These are phyloP conservation scores for Ailuropoda melanoleuca DNA, from an alignment of 2,113 vertebrate genomes.

Conservation along the genomic window DNA sequence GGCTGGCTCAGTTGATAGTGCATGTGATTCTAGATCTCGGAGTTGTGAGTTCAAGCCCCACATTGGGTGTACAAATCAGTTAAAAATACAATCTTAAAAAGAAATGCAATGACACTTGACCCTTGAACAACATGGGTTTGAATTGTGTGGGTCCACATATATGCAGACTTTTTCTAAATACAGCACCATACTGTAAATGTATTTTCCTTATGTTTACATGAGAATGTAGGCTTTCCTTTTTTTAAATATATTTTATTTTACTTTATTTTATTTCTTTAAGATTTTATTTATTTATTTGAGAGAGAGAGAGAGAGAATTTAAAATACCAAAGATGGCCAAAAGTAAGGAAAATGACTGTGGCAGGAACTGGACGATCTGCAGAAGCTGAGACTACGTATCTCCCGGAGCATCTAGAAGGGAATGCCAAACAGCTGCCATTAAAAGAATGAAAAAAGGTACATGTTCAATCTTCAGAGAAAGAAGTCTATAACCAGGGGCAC, in stretches of 20 bases:
- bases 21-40: neutral
- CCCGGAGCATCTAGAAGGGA: neutral
- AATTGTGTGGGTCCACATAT: neutral
- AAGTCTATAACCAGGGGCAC: neutral
- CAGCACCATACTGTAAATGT: neutral
- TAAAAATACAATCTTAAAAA: neutral
- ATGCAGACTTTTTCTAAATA: neutral
- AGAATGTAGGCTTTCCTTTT: too few relatives aligned
- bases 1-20: neutral
- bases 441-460: neutral
- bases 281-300: too few relatives aligned
- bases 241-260: too few relatives aligned
- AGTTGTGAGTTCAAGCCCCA: neutral
- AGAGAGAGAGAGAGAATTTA: neutral
- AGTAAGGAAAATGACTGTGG: neutral
- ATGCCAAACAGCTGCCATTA: neutral
- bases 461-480: neutral
- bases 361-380: neutral
- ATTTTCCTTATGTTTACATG: neutral
- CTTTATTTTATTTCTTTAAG: too few relatives aligned
- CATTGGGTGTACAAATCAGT: neutral
- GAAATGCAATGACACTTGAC: neutral
- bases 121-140: neutral
- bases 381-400: neutral
- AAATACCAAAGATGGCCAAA: neutral